These are phyloP conservation scores for Dorcus parallelipipedus DNA, from an alignment of 2,888 invertebrate genomes.

Conservation along the genomic window DNA sequence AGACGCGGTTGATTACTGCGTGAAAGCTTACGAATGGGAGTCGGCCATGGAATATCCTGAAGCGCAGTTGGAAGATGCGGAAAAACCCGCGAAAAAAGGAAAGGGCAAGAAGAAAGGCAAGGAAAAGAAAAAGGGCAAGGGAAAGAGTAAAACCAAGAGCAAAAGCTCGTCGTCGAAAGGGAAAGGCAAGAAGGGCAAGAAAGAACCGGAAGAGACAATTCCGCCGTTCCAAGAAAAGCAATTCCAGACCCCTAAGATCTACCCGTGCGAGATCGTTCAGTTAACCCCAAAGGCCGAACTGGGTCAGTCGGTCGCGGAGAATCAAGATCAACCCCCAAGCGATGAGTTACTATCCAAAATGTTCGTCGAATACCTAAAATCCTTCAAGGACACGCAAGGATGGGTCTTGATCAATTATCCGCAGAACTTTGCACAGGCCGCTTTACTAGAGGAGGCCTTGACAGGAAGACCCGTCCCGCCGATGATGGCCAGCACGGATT, in stretches of 20 bases:
- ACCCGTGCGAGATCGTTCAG: slow-evolving; percentile 56
- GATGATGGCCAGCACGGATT: neutral
- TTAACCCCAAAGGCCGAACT: slow-evolving; percentile 53
- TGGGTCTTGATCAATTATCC: slow-evolving; percentile 68
- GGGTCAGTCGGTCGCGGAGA: slow-evolving; percentile 54
- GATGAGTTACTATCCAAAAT: slow-evolving; percentile 57
- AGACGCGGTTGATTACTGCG: slow-evolving; percentile 57
- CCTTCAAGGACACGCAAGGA: slow-evolving; percentile 49
- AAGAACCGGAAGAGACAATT: neutral
- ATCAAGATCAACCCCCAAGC: slow-evolving; percentile 48
- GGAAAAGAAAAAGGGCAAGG: slow-evolving; percentile 44
- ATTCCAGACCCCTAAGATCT: slow-evolving; percentile 60
- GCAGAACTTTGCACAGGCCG: slow-evolving; percentile 55
- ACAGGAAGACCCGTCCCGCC: slow-evolving; percentile 52
- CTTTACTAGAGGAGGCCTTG: slow-evolving; percentile 58
- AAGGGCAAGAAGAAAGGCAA: neutral
- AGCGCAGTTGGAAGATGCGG: slow-evolving; percentile 48
- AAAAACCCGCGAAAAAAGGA: slow-evolving; percentile 31
- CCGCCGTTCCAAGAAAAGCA: slow-evolving; percentile 43
- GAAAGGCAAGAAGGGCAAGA: too few species aligned
- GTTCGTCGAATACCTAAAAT: slow-evolving; percentile 60
- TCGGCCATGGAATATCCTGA: slow-evolving; percentile 39
- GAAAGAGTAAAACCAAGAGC: slow-evolving; percentile 1
- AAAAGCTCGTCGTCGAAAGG: neutral
- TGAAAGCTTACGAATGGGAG: slow-evolving; percentile 55